Evolutionary conservation across 2,113 vertebrate species (phyloP).

Genomic region (Colius striatus): DNA sequence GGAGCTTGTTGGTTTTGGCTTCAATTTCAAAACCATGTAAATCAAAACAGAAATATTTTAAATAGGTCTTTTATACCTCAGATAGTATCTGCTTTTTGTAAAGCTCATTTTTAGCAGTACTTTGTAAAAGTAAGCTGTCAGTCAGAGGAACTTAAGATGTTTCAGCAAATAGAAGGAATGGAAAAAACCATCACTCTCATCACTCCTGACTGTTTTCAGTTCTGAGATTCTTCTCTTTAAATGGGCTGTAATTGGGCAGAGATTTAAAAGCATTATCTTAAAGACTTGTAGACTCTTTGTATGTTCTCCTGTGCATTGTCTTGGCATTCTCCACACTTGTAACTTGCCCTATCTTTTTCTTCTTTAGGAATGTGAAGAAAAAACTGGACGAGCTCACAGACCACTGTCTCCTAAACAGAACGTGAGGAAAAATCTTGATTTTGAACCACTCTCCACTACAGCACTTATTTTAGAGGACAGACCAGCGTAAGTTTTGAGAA

Average conservation of each 20-base stretch:
- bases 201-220: neutral
- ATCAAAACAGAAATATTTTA: neutral
- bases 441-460: constrained; percentile 96
- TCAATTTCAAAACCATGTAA: neutral
- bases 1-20: neutral
- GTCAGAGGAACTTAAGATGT: neutral
- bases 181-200: neutral
- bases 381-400: constrained; percentile 83
- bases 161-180: neutral
- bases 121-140: neutral
- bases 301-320: neutral
- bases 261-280: neutral
- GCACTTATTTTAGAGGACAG: constrained; percentile 95
- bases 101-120: neutral
- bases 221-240: neutral
- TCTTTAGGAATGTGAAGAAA: constrained; percentile 95
- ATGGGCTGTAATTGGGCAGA: neutral
- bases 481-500: constrained; percentile 86
- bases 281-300: neutral
- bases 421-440: constrained; percentile 93
- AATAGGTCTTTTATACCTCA: neutral
- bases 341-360: neutral
- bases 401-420: constrained; percentile 88
- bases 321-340: neutral
- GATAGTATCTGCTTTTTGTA: neutral